Evolutionary conservation across 2,888 invertebrate genomes (phyloP).

Genomic region (Eudasyphora cyanicolor): DNA sequence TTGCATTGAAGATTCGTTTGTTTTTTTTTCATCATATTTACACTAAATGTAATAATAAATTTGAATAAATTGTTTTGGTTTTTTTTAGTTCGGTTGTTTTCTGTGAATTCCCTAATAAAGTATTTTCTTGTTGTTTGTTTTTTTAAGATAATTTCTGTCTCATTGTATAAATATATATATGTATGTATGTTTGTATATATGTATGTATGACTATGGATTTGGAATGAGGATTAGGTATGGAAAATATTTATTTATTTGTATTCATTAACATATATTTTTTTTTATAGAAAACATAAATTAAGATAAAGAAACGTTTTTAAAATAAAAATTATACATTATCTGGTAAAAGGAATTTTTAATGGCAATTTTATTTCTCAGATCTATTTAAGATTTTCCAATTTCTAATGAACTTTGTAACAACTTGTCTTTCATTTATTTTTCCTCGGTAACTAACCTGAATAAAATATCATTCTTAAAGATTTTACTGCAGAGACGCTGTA

Average conservation of each 20-base stretch:
- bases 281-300: too few relatives aligned
- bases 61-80: slow-evolving; percentile 20
- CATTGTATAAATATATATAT: slow-evolving; percentile 32
- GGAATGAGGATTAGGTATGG: background rate
- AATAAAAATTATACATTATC: too few relatives aligned
- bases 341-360: too few relatives aligned
- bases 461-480: too few relatives aligned
- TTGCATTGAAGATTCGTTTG: slow-evolving; percentile 45
- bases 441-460: too few relatives aligned
- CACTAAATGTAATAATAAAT: slow-evolving; percentile 45
- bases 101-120: slow-evolving; percentile 33
- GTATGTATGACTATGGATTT: background rate
- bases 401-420: too few relatives aligned
- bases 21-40: slow-evolving; percentile 31
- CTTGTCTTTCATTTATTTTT: too few relatives aligned
- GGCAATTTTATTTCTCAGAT: too few relatives aligned
- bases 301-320: too few relatives aligned
- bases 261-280: too few relatives aligned
- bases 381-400: too few relatives aligned
- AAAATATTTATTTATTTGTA: background rate
- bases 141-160: background rate
- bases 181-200: slow-evolving; percentile 2
- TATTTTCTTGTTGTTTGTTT: slow-evolving; percentile 5
- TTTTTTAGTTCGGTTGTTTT: background rate
- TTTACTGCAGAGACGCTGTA: too few relatives aligned